A percentile compares a stretch with the other conserved stretches of the same genome.
Evolutionary conservation across 23 tunicate species (phyloP).

Genomic region (Halocynthia roretzi): DNA sequence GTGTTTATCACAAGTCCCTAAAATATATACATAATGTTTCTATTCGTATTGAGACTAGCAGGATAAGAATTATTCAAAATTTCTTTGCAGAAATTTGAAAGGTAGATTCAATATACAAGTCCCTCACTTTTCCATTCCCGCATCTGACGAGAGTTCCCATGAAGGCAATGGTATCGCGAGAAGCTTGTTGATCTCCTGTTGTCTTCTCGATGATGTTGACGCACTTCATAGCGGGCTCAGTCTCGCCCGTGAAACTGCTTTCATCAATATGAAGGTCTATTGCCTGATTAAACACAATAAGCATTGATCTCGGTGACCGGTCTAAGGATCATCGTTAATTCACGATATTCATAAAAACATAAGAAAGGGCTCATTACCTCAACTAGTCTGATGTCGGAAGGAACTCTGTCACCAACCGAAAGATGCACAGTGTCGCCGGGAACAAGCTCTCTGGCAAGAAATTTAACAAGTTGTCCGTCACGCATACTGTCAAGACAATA

Average conservation of each 20-base stretch:
- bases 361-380: conserved; percentile 24
- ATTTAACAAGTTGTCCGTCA: conserved; percentile 58
- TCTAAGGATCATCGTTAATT: too few species aligned
- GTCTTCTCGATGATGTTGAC: conserved; percentile 19
- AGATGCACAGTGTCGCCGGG: conserved; percentile 85
- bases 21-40: not conserved
- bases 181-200: not conserved
- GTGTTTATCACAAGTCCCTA: conserved; percentile 89
- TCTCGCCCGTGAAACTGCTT: conserved; percentile 97
- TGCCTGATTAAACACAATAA: conserved; percentile 21
- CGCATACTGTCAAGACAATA: conserved; percentile 49
- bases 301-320: too few species aligned
- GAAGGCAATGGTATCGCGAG: conserved; percentile 67
- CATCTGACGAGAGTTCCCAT: conserved; percentile 92
- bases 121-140: conserved; percentile 80
- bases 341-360: too few species aligned
- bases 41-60: too few species aligned
- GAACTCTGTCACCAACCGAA: conserved; percentile 89
- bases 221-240: conserved; percentile 76
- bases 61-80: not conserved
- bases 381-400: conserved; percentile 75
- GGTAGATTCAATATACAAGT: not conserved
- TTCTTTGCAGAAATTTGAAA: not conserved
- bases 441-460: conserved; percentile 81
- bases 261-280: conserved; percentile 84